phyloP scores from a whole-genome alignment of 1,140 invertebrate genomes.

The Listronotus oregonensis region DNA sequence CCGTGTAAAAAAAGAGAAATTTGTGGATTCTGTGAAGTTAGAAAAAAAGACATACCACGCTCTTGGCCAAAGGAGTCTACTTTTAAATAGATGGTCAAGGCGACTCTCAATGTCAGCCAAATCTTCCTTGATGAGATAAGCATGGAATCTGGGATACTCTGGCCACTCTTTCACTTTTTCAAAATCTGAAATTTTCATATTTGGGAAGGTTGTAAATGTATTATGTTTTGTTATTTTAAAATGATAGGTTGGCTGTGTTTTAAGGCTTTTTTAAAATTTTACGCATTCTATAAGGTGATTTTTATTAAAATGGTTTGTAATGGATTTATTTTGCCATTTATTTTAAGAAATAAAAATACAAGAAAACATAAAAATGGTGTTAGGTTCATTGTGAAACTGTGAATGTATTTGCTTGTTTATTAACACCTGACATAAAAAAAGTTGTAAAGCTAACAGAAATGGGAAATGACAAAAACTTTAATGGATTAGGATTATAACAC shows the following conservation, averaged over 20 bases:
- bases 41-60: neutral
- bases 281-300: neutral
- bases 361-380: neutral
- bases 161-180: neutral
- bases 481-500: no score
- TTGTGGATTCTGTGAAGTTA: neutral
- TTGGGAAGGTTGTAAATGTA: neutral
- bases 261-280: no score
- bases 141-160: neutral
- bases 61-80: neutral
- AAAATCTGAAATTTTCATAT: neutral
- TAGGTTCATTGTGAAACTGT: no score
- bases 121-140: neutral
- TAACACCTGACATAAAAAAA: no score
- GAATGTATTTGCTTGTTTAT: no score
- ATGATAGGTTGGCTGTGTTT: no score
- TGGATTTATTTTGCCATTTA: no score
- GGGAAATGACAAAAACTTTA: no score
- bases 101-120: neutral
- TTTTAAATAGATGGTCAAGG: neutral
- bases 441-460: no score
- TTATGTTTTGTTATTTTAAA: neutral
- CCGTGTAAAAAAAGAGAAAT: neutral
- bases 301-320: neutral
- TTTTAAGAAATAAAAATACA: neutral